Evolutionary conservation across 2,797 vertebrate species (phyloP), one percentile per base, ranked within the genome.

Genomic region (Aphelocoma californica): DNA sequence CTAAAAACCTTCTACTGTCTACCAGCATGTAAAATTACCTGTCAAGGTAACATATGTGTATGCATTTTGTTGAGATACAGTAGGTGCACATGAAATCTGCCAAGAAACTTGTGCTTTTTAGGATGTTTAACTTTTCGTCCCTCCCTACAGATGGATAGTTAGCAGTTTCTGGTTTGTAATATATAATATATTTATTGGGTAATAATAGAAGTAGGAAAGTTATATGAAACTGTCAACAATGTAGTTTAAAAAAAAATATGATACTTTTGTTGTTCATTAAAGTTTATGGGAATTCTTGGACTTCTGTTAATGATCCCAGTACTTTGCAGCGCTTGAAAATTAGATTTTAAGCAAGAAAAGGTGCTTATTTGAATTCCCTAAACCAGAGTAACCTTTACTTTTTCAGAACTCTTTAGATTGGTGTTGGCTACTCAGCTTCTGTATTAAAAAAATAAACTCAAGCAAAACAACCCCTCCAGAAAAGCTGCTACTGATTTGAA

Each of bases 261-360:
- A n/a, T 24, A 14, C 14, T 47, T 36, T 7, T 10, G 7, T 50
- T 34, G 14, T 71, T 80, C 7, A 28, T 47, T 14, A 8, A 48
- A 56, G 8, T 45, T 56, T 7, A 4, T 83, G 45, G 18, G 47
- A 81, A 25, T 38, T 53, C 25, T 53, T 60, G 36, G 65, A 42
- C 14, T 67, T 77, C 28, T 40, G 8, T 64, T 85, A 78, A 72
- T 42, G 60, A 87, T 60, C 11, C 47, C 26, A 7, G 4, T 60
- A 44, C 83, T 86, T 83, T 78, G 7, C 36, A 71, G 42, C 53
- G n/a, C 50, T 82, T 61, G 53, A 77, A 67, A 86, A 91, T 89
- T 29, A 36, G 53, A 47, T 67, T 89, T 81, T 75, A 82, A 94
- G 51, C 3, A 12, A 60, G 9, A 80, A 85, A 64, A 77, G 29